These are phyloP conservation scores for Oenanthe melanoleuca DNA, from an alignment of 2,113 vertebrate species.

Conservation along the genomic window DNA sequence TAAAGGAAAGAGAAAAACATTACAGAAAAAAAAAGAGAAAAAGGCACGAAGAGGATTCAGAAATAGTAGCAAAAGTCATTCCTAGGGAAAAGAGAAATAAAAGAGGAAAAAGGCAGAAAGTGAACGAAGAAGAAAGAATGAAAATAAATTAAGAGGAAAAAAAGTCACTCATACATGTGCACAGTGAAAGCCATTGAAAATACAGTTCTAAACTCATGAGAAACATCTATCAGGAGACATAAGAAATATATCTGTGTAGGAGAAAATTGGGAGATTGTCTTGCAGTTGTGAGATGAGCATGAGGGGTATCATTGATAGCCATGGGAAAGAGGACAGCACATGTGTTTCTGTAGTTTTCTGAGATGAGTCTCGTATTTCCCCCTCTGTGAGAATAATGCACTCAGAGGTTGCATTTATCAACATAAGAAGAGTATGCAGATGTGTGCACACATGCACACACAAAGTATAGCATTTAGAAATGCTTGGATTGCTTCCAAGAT, in stretches of 20 bases:
- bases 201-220: neutral
- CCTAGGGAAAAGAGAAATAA: neutral
- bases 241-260: neutral
- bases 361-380: slow-evolving; percentile 7
- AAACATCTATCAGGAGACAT: neutral
- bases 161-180: neutral
- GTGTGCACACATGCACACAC: slow-evolving; percentile 29
- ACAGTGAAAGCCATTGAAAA: neutral
- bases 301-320: neutral
- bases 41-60: neutral
- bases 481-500: slow-evolving; percentile 60
- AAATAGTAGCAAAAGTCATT: neutral
- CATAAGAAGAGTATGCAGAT: slow-evolving; percentile 1
- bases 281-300: slow-evolving; percentile 3
- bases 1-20: neutral
- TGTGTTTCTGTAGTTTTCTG: neutral
- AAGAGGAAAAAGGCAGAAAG: neutral
- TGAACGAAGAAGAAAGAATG: neutral
- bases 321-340: slow-evolving; percentile 22
- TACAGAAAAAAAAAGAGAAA: neutral
- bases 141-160: neutral
- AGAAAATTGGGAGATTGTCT: neutral
- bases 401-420: neutral
- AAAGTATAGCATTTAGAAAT: slow-evolving; percentile 59
- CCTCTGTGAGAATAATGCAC: slow-evolving; percentile 8